Conservation (phyloP, 2,113 vertebrate genomes). For the Paedocypris sp. region DNA sequence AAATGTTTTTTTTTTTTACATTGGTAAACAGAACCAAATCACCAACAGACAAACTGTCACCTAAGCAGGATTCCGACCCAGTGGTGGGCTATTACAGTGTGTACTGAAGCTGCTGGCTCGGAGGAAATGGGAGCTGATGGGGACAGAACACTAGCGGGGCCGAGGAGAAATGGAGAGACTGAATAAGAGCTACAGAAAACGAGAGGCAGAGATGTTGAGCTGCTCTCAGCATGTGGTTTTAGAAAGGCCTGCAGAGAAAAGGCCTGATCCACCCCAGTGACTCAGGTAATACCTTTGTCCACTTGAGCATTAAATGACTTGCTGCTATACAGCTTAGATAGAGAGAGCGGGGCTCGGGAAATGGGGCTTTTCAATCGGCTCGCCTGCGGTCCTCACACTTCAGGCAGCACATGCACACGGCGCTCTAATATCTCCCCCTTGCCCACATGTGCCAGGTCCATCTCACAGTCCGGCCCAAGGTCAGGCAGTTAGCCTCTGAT, state of each 20-base stretch:
- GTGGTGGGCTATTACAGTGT: slow-evolving; percentile 33
- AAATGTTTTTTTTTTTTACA: too few species aligned
- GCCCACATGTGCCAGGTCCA: slow-evolving; percentile 55
- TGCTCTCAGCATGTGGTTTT: slow-evolving; percentile 57
- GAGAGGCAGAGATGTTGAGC: slow-evolving; percentile 56
- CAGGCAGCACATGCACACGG: slow-evolving; percentile 15
- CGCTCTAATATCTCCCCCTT: slow-evolving; percentile 6
- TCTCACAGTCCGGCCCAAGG: slow-evolving; percentile 69
- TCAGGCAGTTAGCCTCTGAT: slow-evolving; percentile 75
- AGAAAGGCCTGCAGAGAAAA: slow-evolving; percentile 62
- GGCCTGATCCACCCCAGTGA: slow-evolving; percentile 65
- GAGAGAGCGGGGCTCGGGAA: slow-evolving; percentile 50
- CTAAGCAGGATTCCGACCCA: slow-evolving; percentile 27
- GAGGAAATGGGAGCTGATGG: slow-evolving; percentile 31
- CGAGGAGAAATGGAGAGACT: not conserved
- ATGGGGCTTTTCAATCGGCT: slow-evolving; percentile 55
- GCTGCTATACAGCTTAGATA: slow-evolving; percentile 72
- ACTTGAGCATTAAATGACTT: slow-evolving; percentile 75
- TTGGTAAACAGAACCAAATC: too few species aligned
- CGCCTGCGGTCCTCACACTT: slow-evolving; percentile 16
- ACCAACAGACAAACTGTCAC: slow-evolving; percentile 13
- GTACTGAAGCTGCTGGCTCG: slow-evolving; percentile 34
- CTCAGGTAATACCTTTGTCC: slow-evolving; percentile 76
- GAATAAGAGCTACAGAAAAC: slow-evolving; percentile 10
- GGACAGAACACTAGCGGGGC: not conserved